phyloP scores from a whole-genome alignment of 2,888 invertebrate species.

The Allolobophora icterica region DNA sequence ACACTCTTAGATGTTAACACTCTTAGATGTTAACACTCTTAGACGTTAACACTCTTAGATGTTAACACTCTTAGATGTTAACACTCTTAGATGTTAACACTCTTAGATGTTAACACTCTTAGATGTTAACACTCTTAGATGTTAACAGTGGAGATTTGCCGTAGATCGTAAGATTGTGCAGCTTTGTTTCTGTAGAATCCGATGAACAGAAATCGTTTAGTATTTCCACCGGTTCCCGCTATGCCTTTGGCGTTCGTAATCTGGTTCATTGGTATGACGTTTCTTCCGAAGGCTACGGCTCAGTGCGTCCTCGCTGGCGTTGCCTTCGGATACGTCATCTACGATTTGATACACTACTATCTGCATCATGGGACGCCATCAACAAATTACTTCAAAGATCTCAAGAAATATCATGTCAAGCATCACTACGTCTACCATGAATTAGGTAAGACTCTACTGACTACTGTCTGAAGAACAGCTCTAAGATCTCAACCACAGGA shows the following conservation, averaged over 20 bases:
- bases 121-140: background rate
- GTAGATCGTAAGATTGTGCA: no score
- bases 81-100: background rate
- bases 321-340: constrained; percentile 62
- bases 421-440: constrained; percentile 66
- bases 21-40: background rate
- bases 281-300: constrained; percentile 58
- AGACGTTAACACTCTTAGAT: no score
- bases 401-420: constrained; percentile 66
- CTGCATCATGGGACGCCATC: constrained; percentile 65
- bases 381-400: constrained; percentile 60
- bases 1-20: background rate
- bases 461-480: background rate
- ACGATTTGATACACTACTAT: constrained; percentile 67
- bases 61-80: background rate
- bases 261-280: constrained; percentile 55
- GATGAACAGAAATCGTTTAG: constrained; percentile 65
- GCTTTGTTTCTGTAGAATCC: constrained; percentile 60
- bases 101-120: background rate
- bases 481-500: no score
- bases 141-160: background rate
- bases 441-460: constrained; percentile 53
- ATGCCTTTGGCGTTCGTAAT: constrained; percentile 59
- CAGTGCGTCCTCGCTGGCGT: constrained; percentile 51
- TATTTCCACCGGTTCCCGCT: constrained; percentile 67